Evolutionary conservation across 2,797 vertebrate species (phyloP).

Genomic region (Myripristis jacobus): DNA sequence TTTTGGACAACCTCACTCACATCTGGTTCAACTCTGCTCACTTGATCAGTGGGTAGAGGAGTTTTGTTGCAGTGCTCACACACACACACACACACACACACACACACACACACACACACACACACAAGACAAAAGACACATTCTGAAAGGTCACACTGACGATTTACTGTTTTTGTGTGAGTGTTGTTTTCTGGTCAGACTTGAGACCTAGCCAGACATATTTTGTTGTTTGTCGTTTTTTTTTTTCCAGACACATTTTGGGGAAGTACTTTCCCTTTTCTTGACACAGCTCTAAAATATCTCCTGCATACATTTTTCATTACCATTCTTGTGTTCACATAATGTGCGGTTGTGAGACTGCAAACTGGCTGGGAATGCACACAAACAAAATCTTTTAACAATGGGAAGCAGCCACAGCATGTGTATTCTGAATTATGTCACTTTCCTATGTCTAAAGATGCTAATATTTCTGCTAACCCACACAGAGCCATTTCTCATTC

Average conservation of each 20-base stretch:
- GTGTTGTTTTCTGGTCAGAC: conserved; percentile 23
- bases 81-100: conserved; percentile 19
- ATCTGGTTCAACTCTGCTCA: conserved; percentile 75
- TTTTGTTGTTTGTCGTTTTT: conserved; percentile 10
- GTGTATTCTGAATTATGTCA: conserved; percentile 24
- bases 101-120: too few species aligned
- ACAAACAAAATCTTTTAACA: conserved; percentile 6
- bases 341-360: conserved; percentile 12
- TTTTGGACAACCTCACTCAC: conserved; percentile 45
- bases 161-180: conserved; percentile 47
- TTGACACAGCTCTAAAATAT: conserved; percentile 23
- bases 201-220: conserved; percentile 9
- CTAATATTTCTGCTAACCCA: conserved; percentile 22
- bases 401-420: neutral
- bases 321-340: conserved; percentile 5
- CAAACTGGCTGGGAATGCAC: conserved; percentile 20
- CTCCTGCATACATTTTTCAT: neutral
- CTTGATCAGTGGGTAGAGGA: conserved; percentile 55
- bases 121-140: conserved; percentile 4
- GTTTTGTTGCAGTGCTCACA: conserved; percentile 48
- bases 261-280: conserved; percentile 16
- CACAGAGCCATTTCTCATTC: conserved; percentile 17
- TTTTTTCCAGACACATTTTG: conserved; percentile 7
- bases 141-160: conserved; percentile 32
- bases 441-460: conserved; percentile 11